Conservation (phyloP, 2,888 invertebrate species). For the Hemistola chrysoprasaria region DNA sequence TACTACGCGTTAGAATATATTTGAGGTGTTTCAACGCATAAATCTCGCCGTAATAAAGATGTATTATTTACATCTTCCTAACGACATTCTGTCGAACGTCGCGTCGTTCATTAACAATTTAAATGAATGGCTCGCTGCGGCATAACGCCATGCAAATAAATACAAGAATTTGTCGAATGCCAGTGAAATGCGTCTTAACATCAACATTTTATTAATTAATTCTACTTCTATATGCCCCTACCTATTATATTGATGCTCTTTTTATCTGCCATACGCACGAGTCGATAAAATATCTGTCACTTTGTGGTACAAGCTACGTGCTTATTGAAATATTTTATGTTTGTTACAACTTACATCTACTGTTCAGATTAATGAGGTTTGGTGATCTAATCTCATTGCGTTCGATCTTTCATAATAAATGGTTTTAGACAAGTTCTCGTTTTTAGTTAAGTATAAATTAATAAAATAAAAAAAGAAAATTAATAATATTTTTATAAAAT, state of each 20-base stretch:
- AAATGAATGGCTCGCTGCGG: conserved; percentile 32
- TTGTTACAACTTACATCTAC: no score
- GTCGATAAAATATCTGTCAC: conserved; percentile 66
- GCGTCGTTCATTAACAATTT: conserved; percentile 22
- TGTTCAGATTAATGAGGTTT: no score
- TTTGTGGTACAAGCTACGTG: conserved; percentile 31
- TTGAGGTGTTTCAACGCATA: conserved; percentile 19
- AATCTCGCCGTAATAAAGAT: conserved; percentile 22
- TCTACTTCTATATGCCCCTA: conserved; percentile 68
- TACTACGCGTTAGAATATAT: conserved; percentile 5
- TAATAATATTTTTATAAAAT: no score
- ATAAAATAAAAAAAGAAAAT: no score
- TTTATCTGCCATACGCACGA: conserved; percentile 71
- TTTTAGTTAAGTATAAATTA: no score
- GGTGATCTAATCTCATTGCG: no score
- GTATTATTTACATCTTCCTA: conserved; percentile 26
- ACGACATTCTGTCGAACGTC: conserved; percentile 22
- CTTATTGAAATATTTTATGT: no score
- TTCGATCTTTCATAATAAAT: no score
- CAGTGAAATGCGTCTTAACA: conserved; percentile 60
- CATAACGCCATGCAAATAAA: conserved; percentile 41
- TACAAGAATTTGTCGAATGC: conserved; percentile 66
- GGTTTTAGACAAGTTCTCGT: no score
- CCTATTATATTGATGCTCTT: conserved; percentile 69
- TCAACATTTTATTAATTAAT: conserved; percentile 76